Percentiles rank a stretch among this genome's conserved stretches.
Conservation (phyloP, 2,888 invertebrate genomes). For the Epirrhoe alternata region DNA sequence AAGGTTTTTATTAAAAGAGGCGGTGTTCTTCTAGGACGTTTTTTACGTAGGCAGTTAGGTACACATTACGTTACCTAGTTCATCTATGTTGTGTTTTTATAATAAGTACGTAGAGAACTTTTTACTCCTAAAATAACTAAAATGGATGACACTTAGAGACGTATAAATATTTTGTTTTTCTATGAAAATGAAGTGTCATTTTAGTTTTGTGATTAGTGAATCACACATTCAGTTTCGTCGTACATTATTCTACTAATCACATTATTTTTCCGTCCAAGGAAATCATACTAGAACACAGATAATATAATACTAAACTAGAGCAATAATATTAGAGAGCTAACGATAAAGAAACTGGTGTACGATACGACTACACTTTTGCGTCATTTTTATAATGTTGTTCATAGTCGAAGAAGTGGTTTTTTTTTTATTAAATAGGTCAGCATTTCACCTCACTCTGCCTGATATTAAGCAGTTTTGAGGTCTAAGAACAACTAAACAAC, state of each 20-base stretch:
- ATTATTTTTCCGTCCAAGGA: slow-evolving; percentile 56
- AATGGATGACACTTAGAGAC: neutral
- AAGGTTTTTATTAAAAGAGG: slow-evolving; percentile 62
- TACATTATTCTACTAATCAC: slow-evolving; percentile 60
- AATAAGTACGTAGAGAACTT: neutral
- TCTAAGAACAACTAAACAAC: no score
- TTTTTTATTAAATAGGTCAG: no score
- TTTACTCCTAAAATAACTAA: no score
- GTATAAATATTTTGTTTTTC: neutral
- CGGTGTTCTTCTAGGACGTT: slow-evolving; percentile 44
- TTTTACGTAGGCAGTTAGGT: neutral
- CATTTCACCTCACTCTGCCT: no score
- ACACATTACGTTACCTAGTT: neutral
- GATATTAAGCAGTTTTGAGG: no score
- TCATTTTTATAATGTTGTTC: no score
- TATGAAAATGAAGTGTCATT: no score
- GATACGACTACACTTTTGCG: no score
- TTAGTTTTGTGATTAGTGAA: neutral
- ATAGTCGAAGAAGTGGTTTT: no score
- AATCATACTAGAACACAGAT: neutral
- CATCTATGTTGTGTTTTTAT: neutral
- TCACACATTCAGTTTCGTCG: slow-evolving; percentile 1
- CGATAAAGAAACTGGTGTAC: neutral
- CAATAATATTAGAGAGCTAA: neutral
- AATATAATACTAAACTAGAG: neutral